A percentile compares a stretch with the other conserved stretches of the same genome.
phyloP scores from a whole-genome alignment of 2,888 invertebrate species.

The Habrosyne pyritoides region DNA sequence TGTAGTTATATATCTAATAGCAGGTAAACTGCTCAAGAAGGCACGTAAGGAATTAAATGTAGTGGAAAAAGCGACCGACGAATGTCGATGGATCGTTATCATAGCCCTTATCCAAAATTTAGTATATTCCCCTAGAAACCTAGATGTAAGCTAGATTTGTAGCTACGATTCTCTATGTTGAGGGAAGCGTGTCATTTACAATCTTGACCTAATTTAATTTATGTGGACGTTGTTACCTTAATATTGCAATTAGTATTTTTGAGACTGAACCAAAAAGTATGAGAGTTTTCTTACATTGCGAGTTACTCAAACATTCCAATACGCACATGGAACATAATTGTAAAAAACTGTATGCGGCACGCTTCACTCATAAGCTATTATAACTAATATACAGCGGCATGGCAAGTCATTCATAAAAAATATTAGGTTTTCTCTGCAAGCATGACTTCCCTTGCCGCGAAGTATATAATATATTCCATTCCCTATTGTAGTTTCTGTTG shows the following conservation, averaged over 20 bases:
- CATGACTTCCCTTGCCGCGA: slow-evolving; percentile 34
- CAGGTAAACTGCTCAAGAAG: slow-evolving; percentile 71
- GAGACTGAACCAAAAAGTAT: background rate
- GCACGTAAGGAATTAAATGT: slow-evolving; percentile 80
- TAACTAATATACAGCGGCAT: slow-evolving; percentile 40
- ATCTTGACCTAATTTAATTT: background rate
- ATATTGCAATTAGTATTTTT: background rate
- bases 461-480: slow-evolving; percentile 65
- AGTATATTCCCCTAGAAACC: slow-evolving; percentile 62
- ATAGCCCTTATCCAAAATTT: slow-evolving; percentile 56
- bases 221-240: background rate
- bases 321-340: background rate
- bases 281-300: background rate
- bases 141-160: slow-evolving; percentile 67
- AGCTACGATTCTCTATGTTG: slow-evolving; percentile 38
- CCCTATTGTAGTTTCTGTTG: slow-evolving; percentile 68
- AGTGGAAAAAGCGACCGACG: slow-evolving; percentile 48
- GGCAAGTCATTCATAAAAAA: slow-evolving; percentile 16
- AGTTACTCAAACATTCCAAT: slow-evolving; percentile 12
- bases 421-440: background rate
- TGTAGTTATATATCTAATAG: slow-evolving; percentile 55
- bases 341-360: background rate
- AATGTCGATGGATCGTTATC: slow-evolving; percentile 43
- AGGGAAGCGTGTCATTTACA: slow-evolving; percentile 35
- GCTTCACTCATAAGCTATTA: slow-evolving; percentile 33